Base-by-base conservation (phyloP, 2,888 invertebrate genomes). In the Horisme vitalbata region DNA sequence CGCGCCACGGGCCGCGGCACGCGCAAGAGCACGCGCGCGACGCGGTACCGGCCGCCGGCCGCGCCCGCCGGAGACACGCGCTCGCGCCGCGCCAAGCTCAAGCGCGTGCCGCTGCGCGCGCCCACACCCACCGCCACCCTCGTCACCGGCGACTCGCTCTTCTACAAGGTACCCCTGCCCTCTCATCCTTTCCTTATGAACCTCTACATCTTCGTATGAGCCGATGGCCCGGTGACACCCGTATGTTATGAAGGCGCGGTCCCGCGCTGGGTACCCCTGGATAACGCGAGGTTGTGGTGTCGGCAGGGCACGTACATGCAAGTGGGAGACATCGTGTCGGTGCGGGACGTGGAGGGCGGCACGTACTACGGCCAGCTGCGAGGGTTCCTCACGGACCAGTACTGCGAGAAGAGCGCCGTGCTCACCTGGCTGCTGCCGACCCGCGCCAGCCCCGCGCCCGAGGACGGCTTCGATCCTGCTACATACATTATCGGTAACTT, bases 401-500 rank as follows among this genome's bases (percentile, higher is more conserved):
- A 96, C 77, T 96, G 97, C 63, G 96, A 97, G 74, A 97, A 97
- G 82, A 97, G 97, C 75, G 97, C 97, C 0, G 96, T 95, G 1
- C 88, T 98, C 8, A 96, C 97, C 0, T 98, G 98, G 98, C 90
- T 98, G 0, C 85, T 98, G 39, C 98, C 98, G 0, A 97, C 97
- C 0, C 92, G 93, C 55, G 92, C 93, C 12, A 95, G 96, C 66
- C 95, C 95, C 2, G 93, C 94, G 6, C 94, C 95, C 0, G 93
- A 94, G 53, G 91, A 94, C 61, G 91, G 93, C 20, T 98, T 98
- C 77, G 96, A 96, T 85, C 96, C 97, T 0, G 93, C 96, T 23
- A 96, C 97, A 8, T 98, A 97, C 69, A 93, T 97, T 26, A 93
- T 97, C 63, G 97, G 96, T 95, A 63, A 62, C 33, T 8, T n/a